phyloP scores from a whole-genome alignment of 2,888 invertebrate genomes.

The Cinara cedri region DNA sequence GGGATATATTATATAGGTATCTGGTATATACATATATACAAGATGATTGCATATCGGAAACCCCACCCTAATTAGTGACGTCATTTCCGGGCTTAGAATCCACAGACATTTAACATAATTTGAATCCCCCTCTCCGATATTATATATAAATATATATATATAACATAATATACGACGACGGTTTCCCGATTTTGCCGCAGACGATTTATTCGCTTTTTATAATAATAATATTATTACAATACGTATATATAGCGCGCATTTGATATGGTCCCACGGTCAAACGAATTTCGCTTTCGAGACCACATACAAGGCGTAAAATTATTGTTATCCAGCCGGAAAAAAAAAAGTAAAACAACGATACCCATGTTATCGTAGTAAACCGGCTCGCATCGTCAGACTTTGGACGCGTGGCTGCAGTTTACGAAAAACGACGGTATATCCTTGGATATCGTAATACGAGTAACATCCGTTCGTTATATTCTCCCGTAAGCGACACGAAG shows the following conservation, averaged over 20 bases:
- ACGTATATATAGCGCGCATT: background rate
- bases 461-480: no score
- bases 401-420: no score
- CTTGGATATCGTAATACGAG: no score
- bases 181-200: conserved; percentile 31
- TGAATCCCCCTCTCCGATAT: conserved; percentile 12
- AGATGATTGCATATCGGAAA: conserved; percentile 55
- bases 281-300: conserved; percentile 55
- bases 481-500: no score
- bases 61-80: conserved; percentile 57
- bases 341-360: background rate
- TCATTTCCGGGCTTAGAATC: conserved; percentile 54
- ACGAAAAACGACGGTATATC: no score
- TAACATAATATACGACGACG: no score
- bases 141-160: no score
- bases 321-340: conserved; percentile 21
- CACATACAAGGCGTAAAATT: conserved; percentile 41
- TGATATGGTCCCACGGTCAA: conserved; percentile 45
- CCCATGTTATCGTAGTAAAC: conserved; percentile 8
- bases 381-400: background rate
- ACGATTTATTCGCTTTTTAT: conserved; percentile 47
- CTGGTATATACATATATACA: no score
- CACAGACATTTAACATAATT: conserved; percentile 48
- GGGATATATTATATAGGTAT: no score
- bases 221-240: no score